Evolutionary conservation across 2,888 invertebrate species (phyloP).

Genomic region (Pegoplata infirma): DNA sequence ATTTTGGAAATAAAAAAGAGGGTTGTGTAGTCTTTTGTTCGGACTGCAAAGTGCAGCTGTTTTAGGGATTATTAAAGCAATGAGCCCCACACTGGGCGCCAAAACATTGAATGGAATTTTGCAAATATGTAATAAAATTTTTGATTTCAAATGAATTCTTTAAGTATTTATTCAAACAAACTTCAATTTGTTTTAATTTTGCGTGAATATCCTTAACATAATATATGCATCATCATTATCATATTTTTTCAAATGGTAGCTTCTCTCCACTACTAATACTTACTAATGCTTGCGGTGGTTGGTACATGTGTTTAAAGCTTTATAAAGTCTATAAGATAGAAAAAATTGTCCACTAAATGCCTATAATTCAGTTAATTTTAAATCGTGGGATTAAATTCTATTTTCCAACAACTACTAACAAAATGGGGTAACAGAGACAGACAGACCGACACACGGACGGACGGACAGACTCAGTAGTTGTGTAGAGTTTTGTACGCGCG

Average conservation of each 20-base stretch:
- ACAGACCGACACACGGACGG: too few relatives aligned
- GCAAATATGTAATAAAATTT: too few relatives aligned
- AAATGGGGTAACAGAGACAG: background rate
- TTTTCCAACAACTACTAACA: background rate
- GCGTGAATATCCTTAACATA: conserved; percentile 21
- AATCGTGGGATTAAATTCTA: conserved; percentile 55
- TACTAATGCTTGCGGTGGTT: background rate
- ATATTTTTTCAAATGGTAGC: conserved; percentile 3
- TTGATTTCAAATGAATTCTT: too few relatives aligned
- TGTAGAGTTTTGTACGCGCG: conserved; percentile 34
- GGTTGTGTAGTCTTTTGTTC: too few relatives aligned
- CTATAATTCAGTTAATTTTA: conserved; percentile 56
- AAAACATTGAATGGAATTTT: too few relatives aligned
- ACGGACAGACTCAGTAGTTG: background rate
- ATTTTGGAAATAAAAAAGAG: too few relatives aligned
- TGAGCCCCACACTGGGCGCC: too few relatives aligned
- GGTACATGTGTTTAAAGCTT: background rate
- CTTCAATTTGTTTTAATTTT: too few relatives aligned
- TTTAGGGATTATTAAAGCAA: too few relatives aligned
- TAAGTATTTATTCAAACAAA: too few relatives aligned
- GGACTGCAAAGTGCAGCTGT: too few relatives aligned
- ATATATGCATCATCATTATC: background rate
- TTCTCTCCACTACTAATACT: background rate
- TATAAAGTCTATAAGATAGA: conserved; percentile 15
- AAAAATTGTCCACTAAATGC: conserved; percentile 56